phyloP scores from a whole-genome alignment of 1,140 invertebrate species.

The Aphaenogaster ashmeadi region DNA sequence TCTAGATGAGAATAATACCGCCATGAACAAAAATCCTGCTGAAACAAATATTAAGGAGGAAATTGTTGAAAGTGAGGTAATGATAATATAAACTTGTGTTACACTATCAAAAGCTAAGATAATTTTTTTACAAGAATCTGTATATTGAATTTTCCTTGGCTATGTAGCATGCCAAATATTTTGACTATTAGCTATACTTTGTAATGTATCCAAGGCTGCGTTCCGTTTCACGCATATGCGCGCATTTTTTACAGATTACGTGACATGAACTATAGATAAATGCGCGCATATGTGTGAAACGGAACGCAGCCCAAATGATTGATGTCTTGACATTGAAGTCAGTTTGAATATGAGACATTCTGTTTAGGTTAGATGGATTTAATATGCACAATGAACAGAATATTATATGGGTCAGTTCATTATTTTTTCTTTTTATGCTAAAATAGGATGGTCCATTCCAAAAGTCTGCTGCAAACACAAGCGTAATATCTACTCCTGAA shows the following conservation, averaged over 20 bases:
- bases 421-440: background rate
- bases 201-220: too few relatives aligned
- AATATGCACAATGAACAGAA: background rate
- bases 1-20: background rate
- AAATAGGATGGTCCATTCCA: constrained; percentile 8
- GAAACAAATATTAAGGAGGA: constrained; percentile 17
- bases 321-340: background rate
- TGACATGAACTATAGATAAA: background rate
- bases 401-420: background rate
- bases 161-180: background rate
- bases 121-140: background rate
- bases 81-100: background rate
- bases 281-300: too few relatives aligned
- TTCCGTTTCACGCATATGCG: too few relatives aligned
- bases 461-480: background rate
- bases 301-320: too few relatives aligned
- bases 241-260: too few relatives aligned
- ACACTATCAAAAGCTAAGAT: background rate
- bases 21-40: background rate
- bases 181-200: background rate
- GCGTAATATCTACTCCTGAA: background rate
- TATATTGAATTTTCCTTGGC: background rate
- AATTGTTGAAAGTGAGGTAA: constrained; percentile 2
- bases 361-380: background rate
- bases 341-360: background rate